Evolutionary conservation across 2,797 vertebrate genomes (phyloP).

Genomic region (Euphonia xanthogaster): DNA sequence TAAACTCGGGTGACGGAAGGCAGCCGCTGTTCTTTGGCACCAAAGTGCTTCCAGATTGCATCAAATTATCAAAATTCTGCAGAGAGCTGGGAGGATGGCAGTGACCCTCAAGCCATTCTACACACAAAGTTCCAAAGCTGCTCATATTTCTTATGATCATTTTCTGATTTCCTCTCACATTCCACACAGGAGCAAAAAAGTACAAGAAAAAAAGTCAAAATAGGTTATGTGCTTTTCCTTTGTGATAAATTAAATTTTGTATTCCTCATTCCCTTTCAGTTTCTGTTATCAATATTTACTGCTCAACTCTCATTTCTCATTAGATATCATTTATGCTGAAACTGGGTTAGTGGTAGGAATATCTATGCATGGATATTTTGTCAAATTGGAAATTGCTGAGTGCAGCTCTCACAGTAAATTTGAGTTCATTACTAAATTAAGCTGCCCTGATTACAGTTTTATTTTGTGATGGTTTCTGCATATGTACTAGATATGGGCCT

Average conservation of each 20-base stretch:
- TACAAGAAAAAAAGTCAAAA: background rate
- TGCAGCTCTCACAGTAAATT: slow-evolving; percentile 17
- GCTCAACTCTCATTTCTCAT: slow-evolving; percentile 6
- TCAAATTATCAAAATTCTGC: slow-evolving; percentile 19
- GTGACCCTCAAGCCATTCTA: slow-evolving; percentile 18
- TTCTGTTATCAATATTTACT: slow-evolving; percentile 28
- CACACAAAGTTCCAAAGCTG: background rate
- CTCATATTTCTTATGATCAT: background rate
- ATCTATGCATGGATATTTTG: slow-evolving; percentile 20
- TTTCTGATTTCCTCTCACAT: background rate
- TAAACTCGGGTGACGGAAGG: background rate
- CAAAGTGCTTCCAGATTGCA: slow-evolving; percentile 33
- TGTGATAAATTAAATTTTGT: background rate
- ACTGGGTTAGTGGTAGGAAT: slow-evolving; percentile 5
- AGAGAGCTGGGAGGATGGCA: background rate
- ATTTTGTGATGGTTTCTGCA: background rate
- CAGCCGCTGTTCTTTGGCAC: slow-evolving; percentile 16
- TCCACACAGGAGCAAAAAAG: background rate
- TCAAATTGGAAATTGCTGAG: slow-evolving; percentile 43
- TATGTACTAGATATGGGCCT: background rate
- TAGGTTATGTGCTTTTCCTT: background rate
- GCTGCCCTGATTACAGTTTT: slow-evolving; percentile 16
- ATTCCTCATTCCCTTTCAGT: background rate
- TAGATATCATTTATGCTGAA: slow-evolving; percentile 14
- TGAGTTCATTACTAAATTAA: slow-evolving; percentile 37